Percentiles rank a stretch among this genome's conserved stretches.
These are phyloP conservation scores for Drosophila monieri DNA, from an alignment of 2,888 invertebrate species.

Conservation along the genomic window DNA sequence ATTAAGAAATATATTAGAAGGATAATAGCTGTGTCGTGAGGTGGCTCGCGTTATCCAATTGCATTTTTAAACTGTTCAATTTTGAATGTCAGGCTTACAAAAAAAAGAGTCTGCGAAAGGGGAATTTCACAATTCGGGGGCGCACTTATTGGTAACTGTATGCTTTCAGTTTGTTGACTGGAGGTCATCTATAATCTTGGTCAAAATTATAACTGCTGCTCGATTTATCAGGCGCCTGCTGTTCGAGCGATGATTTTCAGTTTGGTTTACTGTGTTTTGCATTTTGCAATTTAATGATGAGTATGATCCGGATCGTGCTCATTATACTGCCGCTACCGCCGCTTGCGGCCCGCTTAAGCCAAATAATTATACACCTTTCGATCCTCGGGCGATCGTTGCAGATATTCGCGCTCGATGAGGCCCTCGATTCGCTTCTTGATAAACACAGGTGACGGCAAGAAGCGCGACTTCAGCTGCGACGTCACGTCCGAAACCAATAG, in stretches of 20 bases:
- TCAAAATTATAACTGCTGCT: conserved; percentile 33
- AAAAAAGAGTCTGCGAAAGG: conserved; percentile 42
- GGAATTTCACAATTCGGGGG: conserved; percentile 30
- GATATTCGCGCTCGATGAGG: conserved; percentile 99
- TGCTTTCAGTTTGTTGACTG: conserved; percentile 12
- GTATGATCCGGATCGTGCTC: conserved; percentile 31
- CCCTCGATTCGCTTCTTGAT: conserved; percentile 99
- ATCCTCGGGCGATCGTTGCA: conserved; percentile 98
- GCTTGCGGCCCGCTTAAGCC: conserved; percentile 87
- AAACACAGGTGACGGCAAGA: conserved; percentile 98
- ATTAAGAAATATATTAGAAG: conserved; percentile 38
- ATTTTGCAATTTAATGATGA: conserved; percentile 19
- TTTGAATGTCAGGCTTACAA: conserved; percentile 65
- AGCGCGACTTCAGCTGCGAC: conserved; percentile 97
- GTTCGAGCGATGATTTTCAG: neutral
- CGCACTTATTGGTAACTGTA: conserved; percentile 22
- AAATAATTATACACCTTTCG: conserved; percentile 98
- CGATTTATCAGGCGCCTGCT: conserved; percentile 10
- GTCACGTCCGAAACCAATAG: conserved; percentile 98
- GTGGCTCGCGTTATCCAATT: conserved; percentile 12
- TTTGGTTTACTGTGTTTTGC: conserved; percentile 3
- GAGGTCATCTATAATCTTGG: conserved; percentile 35
- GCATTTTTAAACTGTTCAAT: conserved; percentile 63
- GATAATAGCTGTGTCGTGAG: conserved; percentile 23
- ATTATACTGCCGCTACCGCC: conserved; percentile 13